These are phyloP conservation scores for Grantiella picta DNA, from an alignment of 2,113 vertebrate genomes.

Conservation along the genomic window DNA sequence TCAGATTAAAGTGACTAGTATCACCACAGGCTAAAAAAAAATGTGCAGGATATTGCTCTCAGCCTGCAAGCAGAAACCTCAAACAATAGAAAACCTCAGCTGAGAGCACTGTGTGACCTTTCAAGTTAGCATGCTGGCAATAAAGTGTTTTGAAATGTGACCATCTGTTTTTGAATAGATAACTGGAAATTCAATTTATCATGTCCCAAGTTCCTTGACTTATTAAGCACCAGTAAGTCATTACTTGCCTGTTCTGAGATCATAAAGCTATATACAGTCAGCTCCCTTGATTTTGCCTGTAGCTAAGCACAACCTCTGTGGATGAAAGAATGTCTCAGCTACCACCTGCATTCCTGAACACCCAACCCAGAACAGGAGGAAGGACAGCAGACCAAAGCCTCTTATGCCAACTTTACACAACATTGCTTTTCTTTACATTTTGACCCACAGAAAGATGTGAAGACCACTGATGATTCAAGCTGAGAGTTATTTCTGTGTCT, in stretches of 20 bases:
- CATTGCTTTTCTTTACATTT: background rate
- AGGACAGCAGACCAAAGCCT: background rate
- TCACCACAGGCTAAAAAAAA: background rate
- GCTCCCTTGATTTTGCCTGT: background rate
- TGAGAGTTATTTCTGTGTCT: background rate
- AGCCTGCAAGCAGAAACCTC: background rate
- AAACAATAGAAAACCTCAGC: constrained; percentile 39
- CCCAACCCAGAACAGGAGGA: background rate
- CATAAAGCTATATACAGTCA: background rate
- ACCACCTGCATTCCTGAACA: background rate
- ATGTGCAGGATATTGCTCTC: constrained; percentile 10
- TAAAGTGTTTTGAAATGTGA: constrained; percentile 35
- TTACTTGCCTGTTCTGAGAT: background rate
- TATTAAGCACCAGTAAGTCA: background rate
- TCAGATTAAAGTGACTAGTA: background rate
- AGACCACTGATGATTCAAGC: background rate
- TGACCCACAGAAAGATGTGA: background rate
- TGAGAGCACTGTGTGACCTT: constrained; percentile 32
- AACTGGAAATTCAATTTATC: constrained; percentile 33
- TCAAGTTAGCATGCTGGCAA: background rate
- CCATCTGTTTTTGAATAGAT: constrained; percentile 42
- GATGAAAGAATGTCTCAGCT: background rate
- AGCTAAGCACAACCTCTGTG: background rate
- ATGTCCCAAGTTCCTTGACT: background rate
- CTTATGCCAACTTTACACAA: fast-evolving